Conservation (phyloP, 2,888 invertebrate species). For the Tipula lateralis region DNA sequence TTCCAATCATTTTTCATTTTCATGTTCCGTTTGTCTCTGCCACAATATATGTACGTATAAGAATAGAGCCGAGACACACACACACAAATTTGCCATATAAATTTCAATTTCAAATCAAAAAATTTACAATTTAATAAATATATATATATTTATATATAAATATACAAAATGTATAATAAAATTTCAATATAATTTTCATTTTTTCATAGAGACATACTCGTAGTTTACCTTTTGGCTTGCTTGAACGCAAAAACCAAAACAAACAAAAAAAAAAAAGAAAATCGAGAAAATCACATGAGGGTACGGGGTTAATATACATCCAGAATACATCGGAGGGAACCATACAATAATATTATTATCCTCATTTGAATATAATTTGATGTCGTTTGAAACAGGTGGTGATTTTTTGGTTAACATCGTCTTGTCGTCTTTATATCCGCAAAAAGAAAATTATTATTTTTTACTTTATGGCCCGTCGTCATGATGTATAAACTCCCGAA, state of each 20-base stretch:
- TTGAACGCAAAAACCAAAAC: neutral
- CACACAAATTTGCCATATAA: slow-evolving; percentile 13
- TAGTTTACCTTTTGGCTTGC: neutral
- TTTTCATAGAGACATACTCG: neutral
- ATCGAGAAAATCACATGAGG: neutral
- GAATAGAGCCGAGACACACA: neutral
- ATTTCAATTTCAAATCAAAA: slow-evolving; percentile 15
- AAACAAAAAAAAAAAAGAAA: neutral
- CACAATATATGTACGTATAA: neutral
- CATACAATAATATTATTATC: slow-evolving; percentile 26
- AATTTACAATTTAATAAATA: slow-evolving; percentile 24
- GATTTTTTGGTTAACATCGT: neutral
- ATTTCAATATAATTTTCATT: slow-evolving; percentile 19
- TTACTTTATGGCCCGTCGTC: neutral
- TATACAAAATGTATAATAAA: neutral
- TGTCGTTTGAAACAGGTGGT: slow-evolving; percentile 30
- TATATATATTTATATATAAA: too few species aligned
- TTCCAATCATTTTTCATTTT: slow-evolving; percentile 2
- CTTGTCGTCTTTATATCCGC: neutral
- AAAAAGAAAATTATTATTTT: neutral
- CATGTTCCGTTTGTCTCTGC: neutral
- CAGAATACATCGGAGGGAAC: neutral
- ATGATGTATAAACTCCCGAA: neutral
- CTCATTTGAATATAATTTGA: slow-evolving; percentile 30
- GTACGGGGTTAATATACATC: slow-evolving; percentile 3